A percentile compares a stretch with the other conserved stretches of the same genome.
Evolutionary conservation across 2,888 invertebrate species (phyloP).

Genomic region (Beris morrisii): DNA sequence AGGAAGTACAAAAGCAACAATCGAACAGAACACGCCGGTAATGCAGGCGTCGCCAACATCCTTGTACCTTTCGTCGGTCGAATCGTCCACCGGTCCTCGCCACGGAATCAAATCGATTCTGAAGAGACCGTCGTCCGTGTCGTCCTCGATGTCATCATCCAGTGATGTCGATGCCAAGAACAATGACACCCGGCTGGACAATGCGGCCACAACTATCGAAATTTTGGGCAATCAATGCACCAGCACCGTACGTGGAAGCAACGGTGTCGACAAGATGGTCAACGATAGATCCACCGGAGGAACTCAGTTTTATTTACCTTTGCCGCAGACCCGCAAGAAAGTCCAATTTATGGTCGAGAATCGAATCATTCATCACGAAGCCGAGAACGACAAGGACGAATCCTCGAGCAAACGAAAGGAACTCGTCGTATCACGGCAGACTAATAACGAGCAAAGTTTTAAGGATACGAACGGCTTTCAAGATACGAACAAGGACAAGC

Average conservation of each 20-base stretch:
- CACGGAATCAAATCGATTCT: constrained; percentile 62
- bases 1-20: neutral
- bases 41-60: neutral
- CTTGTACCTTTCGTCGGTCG: neutral
- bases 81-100: constrained; percentile 34
- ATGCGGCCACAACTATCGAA: constrained; percentile 11
- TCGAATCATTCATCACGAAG: constrained; percentile 50
- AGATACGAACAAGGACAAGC: neutral
- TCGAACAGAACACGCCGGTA: neutral
- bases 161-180: constrained; percentile 52
- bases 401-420: neutral
- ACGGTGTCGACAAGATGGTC: constrained; percentile 35
- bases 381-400: constrained; percentile 33
- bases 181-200: constrained; percentile 13
- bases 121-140: constrained; percentile 58
- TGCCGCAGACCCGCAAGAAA: constrained; percentile 66
- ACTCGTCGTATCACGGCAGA: neutral
- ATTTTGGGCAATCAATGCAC: neutral
- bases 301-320: constrained; percentile 68
- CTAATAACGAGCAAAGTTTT: constrained; percentile 10
- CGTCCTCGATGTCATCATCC: constrained; percentile 48
- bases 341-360: constrained; percentile 73
- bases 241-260: constrained; percentile 25
- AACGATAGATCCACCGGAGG: too few relatives aligned
- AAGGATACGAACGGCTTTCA: constrained; percentile 1